Base-by-base conservation (phyloP, 2,113 vertebrate genomes). In the Corythoichthys intestinalis region DNA sequence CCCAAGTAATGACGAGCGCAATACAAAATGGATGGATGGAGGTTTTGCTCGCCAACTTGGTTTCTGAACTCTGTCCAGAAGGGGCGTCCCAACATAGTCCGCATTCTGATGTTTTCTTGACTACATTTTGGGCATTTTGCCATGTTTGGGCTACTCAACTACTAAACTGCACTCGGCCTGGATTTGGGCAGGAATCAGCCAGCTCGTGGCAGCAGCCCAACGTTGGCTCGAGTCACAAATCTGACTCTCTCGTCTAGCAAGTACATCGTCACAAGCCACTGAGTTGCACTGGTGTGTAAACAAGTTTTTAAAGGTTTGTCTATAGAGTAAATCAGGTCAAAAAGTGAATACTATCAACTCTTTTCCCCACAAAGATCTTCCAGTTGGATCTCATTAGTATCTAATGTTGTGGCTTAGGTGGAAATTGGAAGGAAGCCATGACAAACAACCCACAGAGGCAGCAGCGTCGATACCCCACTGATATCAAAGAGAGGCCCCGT, bases 401-500 rank as follows among this genome's bases (percentile, higher is more conserved):
- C 38, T 20, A 62, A 62, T 41, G 8, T 61, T 61, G 56, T 58
- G 56, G 56, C 56, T 61, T 17, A 28, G 60, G 60, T 34, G 44
- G 12, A 47, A 47, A 47, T 63, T 47, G 59, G 39, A 69, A 57
- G 37, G 54, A 76, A 10, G 65, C 70, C 67, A 49, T 39, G 69
- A 73, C 69, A 77, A 83, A 72, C 58, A 58, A 70, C 72, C 61
- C 66, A 74, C 12, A 65, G 17, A 50, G 62, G 70, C 35, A 60
- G 73, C 67, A 56, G 54, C 78, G 75, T 76, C 62, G 79, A 77
- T 76, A 77, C 69, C 75, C 75, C 67, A 73, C 85, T 80, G 76
- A 82, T 74, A 84, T 83, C 75, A 79, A 88, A 87, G 75, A 75
- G 39, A 47, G 3, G 44, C 44, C 61, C 46, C 11, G 41, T 46